Percentiles rank a stretch among this genome's conserved stretches.
These are phyloP conservation scores for Amaurobius ferox DNA, from an alignment of 2,888 invertebrate genomes.

Conservation along the genomic window DNA sequence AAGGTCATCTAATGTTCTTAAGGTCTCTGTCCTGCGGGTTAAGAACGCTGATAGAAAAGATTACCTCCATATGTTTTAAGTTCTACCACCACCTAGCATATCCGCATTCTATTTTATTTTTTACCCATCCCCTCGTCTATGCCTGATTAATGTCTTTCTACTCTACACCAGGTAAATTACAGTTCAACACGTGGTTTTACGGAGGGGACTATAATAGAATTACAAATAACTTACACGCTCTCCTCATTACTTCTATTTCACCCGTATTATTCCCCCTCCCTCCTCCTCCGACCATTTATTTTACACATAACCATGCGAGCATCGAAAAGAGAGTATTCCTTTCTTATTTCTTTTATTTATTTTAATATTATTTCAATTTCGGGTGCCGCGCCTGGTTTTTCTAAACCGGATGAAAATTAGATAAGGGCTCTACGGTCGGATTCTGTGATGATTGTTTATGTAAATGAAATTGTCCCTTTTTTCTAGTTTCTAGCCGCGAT, in stretches of 20 bases:
- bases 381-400: constrained; percentile 46
- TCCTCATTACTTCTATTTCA: constrained; percentile 53
- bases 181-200: constrained; percentile 61
- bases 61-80: too few relatives aligned
- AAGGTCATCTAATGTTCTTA: too few relatives aligned
- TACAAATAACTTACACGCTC: constrained; percentile 68
- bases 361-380: constrained; percentile 57
- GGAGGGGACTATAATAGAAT: constrained; percentile 55
- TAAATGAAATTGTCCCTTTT: constrained; percentile 32
- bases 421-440: neutral
- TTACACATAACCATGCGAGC: neutral
- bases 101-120: constrained; percentile 20
- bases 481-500: neutral
- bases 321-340: neutral
- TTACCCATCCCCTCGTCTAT: constrained; percentile 35
- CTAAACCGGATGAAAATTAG: constrained; percentile 16
- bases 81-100: too few relatives aligned
- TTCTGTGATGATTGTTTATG: constrained; percentile 57
- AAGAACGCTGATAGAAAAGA: too few relatives aligned
- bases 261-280: constrained; percentile 15
- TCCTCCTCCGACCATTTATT: constrained; percentile 50
- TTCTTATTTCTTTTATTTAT: constrained; percentile 22
- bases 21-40: too few relatives aligned
- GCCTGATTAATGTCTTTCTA: constrained; percentile 47
- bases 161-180: constrained; percentile 42